These are phyloP conservation scores for Chesias legatella DNA, from an alignment of 2,888 invertebrate species.

Conservation along the genomic window DNA sequence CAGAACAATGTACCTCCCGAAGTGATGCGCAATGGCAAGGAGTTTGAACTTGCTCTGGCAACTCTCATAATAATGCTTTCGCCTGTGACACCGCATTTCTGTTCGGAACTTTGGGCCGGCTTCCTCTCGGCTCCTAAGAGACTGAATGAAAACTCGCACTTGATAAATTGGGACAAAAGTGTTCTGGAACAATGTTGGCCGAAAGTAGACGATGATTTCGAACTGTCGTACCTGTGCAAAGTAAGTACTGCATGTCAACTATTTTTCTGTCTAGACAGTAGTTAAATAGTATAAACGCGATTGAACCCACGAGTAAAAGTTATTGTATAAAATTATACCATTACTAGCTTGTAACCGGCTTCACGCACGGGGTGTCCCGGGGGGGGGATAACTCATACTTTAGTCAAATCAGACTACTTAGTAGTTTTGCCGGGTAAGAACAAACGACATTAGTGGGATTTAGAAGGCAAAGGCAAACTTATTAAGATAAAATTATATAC, in stretches of 20 bases:
- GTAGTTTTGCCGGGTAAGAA: too few species aligned
- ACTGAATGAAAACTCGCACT: conserved; percentile 59
- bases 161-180: conserved; percentile 84
- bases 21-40: conserved; percentile 82
- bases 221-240: conserved; percentile 83
- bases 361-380: too few species aligned
- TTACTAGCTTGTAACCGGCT: too few species aligned
- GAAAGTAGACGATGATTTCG: conserved; percentile 84
- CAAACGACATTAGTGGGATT: too few species aligned
- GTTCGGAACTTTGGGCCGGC: conserved; percentile 94
- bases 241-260: conserved; percentile 71
- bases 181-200: conserved; percentile 91
- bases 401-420: too few species aligned
- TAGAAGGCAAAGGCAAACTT: too few species aligned
- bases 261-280: too few species aligned
- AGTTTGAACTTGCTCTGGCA: conserved; percentile 90
- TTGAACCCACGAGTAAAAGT: too few species aligned
- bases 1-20: conserved; percentile 82
- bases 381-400: too few species aligned
- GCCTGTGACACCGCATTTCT: conserved; percentile 94
- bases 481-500: conserved; percentile 1
- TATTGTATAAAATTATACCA: too few species aligned
- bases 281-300: too few species aligned
- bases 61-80: conserved; percentile 90
- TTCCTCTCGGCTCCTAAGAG: conserved; percentile 83